Evolutionary conservation across 2,113 vertebrate species (phyloP).

Genomic region (Microtus pennsylvanicus): DNA sequence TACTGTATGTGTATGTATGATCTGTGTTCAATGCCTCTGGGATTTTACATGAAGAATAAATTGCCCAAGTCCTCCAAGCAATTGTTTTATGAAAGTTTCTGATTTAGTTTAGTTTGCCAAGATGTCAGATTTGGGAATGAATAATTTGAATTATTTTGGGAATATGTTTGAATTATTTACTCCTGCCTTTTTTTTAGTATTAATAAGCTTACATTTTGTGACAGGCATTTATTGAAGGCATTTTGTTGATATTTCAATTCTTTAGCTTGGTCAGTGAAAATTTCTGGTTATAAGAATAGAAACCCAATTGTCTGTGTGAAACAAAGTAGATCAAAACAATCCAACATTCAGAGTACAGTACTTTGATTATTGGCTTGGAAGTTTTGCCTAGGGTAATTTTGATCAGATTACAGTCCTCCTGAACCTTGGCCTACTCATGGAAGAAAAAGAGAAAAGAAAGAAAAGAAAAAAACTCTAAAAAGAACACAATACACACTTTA

Average conservation of each 20-base stretch:
- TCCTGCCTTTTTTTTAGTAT: neutral
- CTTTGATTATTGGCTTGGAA: neutral
- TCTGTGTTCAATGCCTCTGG: constrained; percentile 8
- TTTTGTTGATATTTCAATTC: constrained; percentile 31
- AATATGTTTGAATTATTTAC: neutral
- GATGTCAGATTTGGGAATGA: constrained; percentile 4
- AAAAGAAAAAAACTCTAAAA: neutral
- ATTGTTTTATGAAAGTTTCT: neutral
- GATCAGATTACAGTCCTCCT: neutral
- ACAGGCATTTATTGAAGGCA: constrained; percentile 13
- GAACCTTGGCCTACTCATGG: neutral
- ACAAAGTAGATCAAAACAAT: neutral
- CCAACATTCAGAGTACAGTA: neutral
- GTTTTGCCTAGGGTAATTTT: neutral
- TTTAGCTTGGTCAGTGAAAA: constrained; percentile 44
- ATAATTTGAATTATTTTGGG: no score
- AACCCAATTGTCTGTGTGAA: neutral
- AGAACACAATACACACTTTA: neutral
- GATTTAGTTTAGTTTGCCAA: constrained; percentile 39
- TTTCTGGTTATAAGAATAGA: neutral
- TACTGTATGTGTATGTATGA: neutral
- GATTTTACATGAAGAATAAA: constrained; percentile 51
- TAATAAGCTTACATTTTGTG: constrained; percentile 26
- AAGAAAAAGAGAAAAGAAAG: neutral
- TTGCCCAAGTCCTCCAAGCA: neutral